Conservation (phyloP, 1,140 invertebrate species). For the Sitobion miscanthi region DNA sequence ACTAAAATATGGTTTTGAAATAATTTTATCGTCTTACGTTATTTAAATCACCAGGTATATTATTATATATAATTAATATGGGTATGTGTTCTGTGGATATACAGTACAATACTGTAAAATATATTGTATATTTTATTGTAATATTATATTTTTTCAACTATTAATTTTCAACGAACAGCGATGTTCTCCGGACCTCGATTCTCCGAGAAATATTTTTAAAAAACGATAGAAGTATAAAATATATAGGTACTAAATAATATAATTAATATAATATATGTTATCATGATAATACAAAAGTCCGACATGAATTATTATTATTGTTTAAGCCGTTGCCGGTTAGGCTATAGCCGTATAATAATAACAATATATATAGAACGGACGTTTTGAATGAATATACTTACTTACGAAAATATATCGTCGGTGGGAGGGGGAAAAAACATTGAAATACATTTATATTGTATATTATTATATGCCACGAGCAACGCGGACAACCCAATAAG, state of each 20-base stretch:
- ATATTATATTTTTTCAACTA: not conserved
- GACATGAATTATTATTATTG: not conserved
- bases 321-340: not conserved
- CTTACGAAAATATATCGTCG: not conserved
- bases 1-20: no score
- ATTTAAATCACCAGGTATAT: no score
- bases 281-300: not conserved
- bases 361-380: not conserved
- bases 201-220: no score
- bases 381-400: not conserved
- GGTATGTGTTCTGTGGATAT: no score
- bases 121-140: not conserved
- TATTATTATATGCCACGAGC: not conserved
- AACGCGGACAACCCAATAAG: slow-evolving; percentile 28
- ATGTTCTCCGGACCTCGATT: no score
- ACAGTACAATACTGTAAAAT: no score
- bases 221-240: no score
- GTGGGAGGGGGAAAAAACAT: not conserved
- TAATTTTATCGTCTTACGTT: no score
- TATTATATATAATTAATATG: no score
- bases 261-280: no score
- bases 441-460: not conserved
- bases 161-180: not conserved
- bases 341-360: not conserved
- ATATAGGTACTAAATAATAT: no score